Evolutionary conservation across 2,888 invertebrate species (phyloP).

Genomic region (Drosophila affinis): DNA sequence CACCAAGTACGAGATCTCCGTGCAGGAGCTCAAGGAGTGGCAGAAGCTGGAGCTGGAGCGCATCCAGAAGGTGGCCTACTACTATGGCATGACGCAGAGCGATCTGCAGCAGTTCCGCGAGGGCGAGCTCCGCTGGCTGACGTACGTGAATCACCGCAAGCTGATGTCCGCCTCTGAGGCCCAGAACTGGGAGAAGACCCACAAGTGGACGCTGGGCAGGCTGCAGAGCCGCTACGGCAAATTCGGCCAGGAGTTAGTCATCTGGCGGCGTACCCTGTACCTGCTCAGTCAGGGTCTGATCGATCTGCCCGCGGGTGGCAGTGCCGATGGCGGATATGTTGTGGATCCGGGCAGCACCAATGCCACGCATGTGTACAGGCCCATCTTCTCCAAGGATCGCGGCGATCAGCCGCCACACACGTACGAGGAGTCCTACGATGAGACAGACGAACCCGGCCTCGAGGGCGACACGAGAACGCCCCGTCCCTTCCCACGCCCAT

Average conservation of each 20-base stretch:
- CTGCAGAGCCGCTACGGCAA: slow-evolving; percentile 65
- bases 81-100: slow-evolving; percentile 74
- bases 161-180: slow-evolving; percentile 60
- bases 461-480: slow-evolving; percentile 61
- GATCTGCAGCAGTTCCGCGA: slow-evolving; percentile 80
- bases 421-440: slow-evolving; percentile 79
- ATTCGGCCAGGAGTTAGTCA: slow-evolving; percentile 63
- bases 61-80: slow-evolving; percentile 69
- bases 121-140: slow-evolving; percentile 75
- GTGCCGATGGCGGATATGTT: slow-evolving; percentile 61
- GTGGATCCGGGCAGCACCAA: slow-evolving; percentile 68
- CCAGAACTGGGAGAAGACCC: slow-evolving; percentile 64
- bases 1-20: slow-evolving; percentile 62
- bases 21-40: slow-evolving; percentile 76
- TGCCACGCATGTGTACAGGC: slow-evolving; percentile 61
- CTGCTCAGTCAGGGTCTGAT: slow-evolving; percentile 79
- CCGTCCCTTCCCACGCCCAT: slow-evolving; percentile 19
- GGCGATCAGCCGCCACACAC: slow-evolving; percentile 83
- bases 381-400: slow-evolving; percentile 79
- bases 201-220: slow-evolving; percentile 59
- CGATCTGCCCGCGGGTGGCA: slow-evolving; percentile 61
- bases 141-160: slow-evolving; percentile 75
- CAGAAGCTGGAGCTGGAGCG: slow-evolving; percentile 78
- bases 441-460: slow-evolving; percentile 79
- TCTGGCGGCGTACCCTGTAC: slow-evolving; percentile 80